phyloP scores from a whole-genome alignment of 2,888 invertebrate species.

The Pardosa pseudoannulata region DNA sequence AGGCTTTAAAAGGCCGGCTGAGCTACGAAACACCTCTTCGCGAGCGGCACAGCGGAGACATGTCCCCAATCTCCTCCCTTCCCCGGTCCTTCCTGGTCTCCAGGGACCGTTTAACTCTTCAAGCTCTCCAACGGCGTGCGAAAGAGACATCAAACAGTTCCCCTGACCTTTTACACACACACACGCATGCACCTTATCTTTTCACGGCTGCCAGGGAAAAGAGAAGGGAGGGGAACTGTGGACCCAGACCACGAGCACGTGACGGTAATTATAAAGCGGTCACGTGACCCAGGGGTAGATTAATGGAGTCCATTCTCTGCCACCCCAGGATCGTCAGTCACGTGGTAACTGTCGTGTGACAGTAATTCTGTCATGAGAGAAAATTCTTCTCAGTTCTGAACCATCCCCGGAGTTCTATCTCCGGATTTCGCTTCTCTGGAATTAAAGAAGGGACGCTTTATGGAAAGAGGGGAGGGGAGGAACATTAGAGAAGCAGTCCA shows the following conservation, averaged over 20 bases:
- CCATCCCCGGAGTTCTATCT: not conserved
- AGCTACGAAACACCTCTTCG: not conserved
- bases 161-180: slow-evolving; percentile 47
- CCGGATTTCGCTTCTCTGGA: not conserved
- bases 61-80: not conserved
- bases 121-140: slow-evolving; percentile 16
- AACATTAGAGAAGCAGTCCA: not conserved
- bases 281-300: slow-evolving; percentile 52
- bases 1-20: too few species aligned
- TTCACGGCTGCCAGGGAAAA: not conserved
- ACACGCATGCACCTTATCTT: slow-evolving; percentile 65
- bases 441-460: too few species aligned
- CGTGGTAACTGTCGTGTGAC: slow-evolving; percentile 49
- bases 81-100: not conserved
- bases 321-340: slow-evolving; percentile 40
- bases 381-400: slow-evolving; percentile 9
- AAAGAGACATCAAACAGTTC: slow-evolving; percentile 64
- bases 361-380: slow-evolving; percentile 45
- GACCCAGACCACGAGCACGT: slow-evolving; percentile 27
- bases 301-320: slow-evolving; percentile 39
- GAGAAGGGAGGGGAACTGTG: not conserved
- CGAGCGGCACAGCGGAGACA: not conserved
- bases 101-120: slow-evolving; percentile 52
- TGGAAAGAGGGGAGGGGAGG: not conserved
- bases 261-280: slow-evolving; percentile 62